Evolutionary conservation across 2,888 invertebrate species (phyloP), one percentile per base, ranked within the genome.

Genomic region (Drosophila lacicola): DNA sequence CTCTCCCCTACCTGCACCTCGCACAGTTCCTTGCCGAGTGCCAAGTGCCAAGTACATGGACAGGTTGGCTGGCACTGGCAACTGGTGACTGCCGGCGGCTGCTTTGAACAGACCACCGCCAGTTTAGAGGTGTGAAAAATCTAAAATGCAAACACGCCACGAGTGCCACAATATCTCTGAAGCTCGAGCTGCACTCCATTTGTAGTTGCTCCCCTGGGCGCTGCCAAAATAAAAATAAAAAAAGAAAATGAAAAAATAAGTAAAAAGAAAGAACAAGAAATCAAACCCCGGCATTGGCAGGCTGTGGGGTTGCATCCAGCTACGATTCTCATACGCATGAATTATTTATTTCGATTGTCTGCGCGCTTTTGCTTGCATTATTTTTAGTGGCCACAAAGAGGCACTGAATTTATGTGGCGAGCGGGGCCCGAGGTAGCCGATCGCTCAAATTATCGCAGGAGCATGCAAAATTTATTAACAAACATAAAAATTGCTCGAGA

Each of bases 381-480:
- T 85, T 85, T 88, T 84, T 85, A 82, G 76, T 65, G 60, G 46
- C 78, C 60, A 74, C 74, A 74, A 74, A 60, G 66, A 67, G 73
- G 45, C 57, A 42, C 36, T 50, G 50, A 55, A 75, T 75, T 75
- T 78, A 75, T 78, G 75, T 44, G 69, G 46, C 39, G 67, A 34
- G 51, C 14, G 21, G 57, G 50, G 50, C 63, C 50, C 29, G 49
- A 49, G 67, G 53, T 54, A 37, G 14, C 21, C 45, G 68, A 67
- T 60, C 83, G 88, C 76, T 88, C 86, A 86, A 84, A 84, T 84
- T 87, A 85, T 85, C 66, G 58, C 78, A 74, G 78, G 70, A 61
- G 82, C 85, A 85, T 80, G 86, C 88, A 82, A 89, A 88, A 88
- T 88, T 90, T 90, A 90, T 89, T 81, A 88, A 86, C 90, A 86